These are phyloP conservation scores for Lamellibrachia columna DNA, from an alignment of 2,888 invertebrate species.

Conservation along the genomic window DNA sequence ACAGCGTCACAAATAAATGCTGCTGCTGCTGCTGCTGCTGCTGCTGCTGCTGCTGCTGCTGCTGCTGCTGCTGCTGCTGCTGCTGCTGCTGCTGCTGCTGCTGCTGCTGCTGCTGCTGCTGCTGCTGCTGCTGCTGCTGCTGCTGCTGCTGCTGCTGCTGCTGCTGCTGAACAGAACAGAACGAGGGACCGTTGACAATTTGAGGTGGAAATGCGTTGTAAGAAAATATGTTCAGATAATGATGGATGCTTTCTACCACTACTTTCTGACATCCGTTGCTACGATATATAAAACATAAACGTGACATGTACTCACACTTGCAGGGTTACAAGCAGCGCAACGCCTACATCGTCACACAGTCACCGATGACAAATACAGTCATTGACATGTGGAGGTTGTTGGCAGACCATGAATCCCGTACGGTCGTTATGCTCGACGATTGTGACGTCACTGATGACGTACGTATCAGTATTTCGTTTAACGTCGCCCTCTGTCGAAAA, in stretches of 20 bases:
- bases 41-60: not conserved
- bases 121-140: too few relatives aligned
- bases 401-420: not conserved
- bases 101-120: not conserved
- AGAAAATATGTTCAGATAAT: too few relatives aligned
- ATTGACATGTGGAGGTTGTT: not conserved
- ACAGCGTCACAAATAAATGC: not conserved
- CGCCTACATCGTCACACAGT: too few relatives aligned
- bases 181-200: too few relatives aligned
- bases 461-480: not conserved
- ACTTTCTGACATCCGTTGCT: not conserved
- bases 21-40: not conserved
- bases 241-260: too few relatives aligned
- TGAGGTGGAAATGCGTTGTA: too few relatives aligned
- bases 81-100: too few relatives aligned
- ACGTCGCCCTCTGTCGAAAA: not conserved
- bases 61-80: too few relatives aligned
- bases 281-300: not conserved
- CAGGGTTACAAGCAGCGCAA: too few relatives aligned
- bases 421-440: not conserved
- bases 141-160: not conserved
- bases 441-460: not conserved
- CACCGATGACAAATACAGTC: not conserved
- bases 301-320: too few relatives aligned
- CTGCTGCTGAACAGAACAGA: not conserved